Evolutionary conservation across 2,888 invertebrate genomes (phyloP), one percentile per base, ranked within the genome.

Genomic region (Cosmopolites sordidus): DNA sequence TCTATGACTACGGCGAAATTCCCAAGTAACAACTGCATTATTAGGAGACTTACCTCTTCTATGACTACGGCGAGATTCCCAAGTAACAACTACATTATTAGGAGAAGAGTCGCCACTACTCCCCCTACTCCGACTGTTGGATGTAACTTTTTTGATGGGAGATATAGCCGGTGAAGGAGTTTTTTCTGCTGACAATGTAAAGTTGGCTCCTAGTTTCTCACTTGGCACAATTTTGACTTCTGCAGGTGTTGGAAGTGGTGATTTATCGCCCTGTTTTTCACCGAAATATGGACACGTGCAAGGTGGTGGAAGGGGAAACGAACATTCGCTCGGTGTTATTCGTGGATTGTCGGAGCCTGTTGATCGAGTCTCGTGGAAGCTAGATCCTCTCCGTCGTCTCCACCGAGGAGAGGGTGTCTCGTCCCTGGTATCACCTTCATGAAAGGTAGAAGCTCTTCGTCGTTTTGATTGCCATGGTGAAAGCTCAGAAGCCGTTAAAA

Each of bases 231-330:
- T 56, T 41, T 56, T 78, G 2, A 81, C 77, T 60, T 81, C 80
- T 2, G 76, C 71, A 1, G 76, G 73, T 39, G 70, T 47, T 66
- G 72, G 42, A 9, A 49, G 17, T 8, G n/a, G n/a, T 58, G 72
- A 75, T 62, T 62, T 77, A 51, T 81, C 76, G 59, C 79, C 71
- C 15, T 83, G 80, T 1, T 48, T 48, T 82, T 85, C 82, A 0
- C 89, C 88, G 65, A 90, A 89, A 64, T 89, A 89, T 0, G 89
- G 88, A 65, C 89, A 89, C 0, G 88, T 87, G 69, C 89, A 89
- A 0, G 88, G 87, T 0, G 87, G 86, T 2, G 88, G 87, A 33
- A 89, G 68, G 6, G 82, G 76, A 16, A 83, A 69, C 38, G 64
- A 63, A 52, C 58, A 67, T 57, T 70, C 72, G n/a, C 33, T 47